Conservation (phyloP, 2,797 vertebrate genomes). For the Petrocephalus sullivani region DNA sequence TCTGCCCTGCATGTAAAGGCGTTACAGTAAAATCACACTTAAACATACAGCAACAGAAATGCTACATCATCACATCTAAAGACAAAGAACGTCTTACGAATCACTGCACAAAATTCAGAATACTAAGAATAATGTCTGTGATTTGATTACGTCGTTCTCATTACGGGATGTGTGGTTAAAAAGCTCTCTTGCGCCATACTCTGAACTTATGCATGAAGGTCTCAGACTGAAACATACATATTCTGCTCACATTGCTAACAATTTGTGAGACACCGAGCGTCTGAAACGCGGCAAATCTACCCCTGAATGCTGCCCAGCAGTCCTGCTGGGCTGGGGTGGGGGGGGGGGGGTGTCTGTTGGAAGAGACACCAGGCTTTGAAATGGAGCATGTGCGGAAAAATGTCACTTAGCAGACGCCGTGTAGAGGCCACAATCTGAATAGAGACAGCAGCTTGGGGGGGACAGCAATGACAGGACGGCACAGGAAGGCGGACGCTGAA, state of each 20-base stretch:
- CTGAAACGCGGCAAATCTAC: neutral
- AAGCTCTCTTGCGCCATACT: neutral
- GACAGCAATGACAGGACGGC: neutral
- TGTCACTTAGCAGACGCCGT: neutral
- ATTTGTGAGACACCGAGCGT: neutral
- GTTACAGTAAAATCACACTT: slow-evolving; percentile 31
- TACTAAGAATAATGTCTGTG: neutral
- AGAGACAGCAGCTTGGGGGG: neutral
- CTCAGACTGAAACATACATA: neutral
- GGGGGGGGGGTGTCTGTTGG: neutral
- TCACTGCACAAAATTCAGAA: neutral
- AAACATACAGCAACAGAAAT: neutral
- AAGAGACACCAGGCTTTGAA: neutral
- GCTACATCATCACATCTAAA: neutral
- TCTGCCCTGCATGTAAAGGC: slow-evolving; percentile 26
- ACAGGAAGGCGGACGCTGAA: neutral
- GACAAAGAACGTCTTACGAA: neutral
- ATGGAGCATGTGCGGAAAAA: neutral
- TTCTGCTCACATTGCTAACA: neutral
- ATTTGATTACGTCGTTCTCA: neutral
- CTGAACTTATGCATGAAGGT: neutral
- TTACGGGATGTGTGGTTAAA: neutral
- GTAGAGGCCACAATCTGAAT: neutral
- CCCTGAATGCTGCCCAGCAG: neutral
- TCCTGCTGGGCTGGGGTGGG: neutral